phyloP scores from a whole-genome alignment of 2,797 vertebrate genomes.

The Morus bassanus region DNA sequence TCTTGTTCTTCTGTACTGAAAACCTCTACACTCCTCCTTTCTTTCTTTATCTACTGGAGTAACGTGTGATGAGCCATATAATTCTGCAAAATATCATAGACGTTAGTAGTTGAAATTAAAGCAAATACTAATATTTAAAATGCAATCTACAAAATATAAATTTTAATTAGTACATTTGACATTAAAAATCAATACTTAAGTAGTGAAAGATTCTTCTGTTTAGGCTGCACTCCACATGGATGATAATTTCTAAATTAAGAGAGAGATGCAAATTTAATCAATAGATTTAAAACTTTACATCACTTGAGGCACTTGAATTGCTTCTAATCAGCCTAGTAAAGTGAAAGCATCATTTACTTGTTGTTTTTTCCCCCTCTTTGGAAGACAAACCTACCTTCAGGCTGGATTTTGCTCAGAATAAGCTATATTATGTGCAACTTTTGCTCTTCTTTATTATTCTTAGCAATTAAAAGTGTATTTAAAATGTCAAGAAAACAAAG shows the following conservation, averaged over 20 bases:
- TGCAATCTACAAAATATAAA: neutral
- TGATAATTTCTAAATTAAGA: conserved; percentile 61
- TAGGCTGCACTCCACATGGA: conserved; percentile 28
- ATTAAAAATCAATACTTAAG: conserved; percentile 44
- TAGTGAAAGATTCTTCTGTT: conserved; percentile 39
- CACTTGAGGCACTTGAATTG: conserved; percentile 54
- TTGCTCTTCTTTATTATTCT: neutral
- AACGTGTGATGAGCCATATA: neutral
- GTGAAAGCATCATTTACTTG: conserved; percentile 36
- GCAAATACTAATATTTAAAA: conserved; percentile 9
- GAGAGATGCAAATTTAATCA: conserved; percentile 73
- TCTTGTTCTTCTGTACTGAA: neutral
- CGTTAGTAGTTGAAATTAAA: neutral
- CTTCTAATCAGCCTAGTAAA: conserved; percentile 63
- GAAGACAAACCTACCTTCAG: conserved; percentile 26
- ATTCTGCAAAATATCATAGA: neutral
- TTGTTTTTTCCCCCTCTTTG: neutral
- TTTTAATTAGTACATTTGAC: conserved; percentile 34
- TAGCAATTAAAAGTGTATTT: neutral
- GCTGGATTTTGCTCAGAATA: neutral
- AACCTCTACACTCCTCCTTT: neutral
- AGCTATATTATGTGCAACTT: neutral
- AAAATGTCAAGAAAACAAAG: neutral
- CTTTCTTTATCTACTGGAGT: neutral
- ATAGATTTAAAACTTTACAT: conserved; percentile 58